A percentile compares a stretch with the other conserved stretches of the same genome.
Conservation (phyloP, 2,888 invertebrate species). For the Melanostoma mellinum region DNA sequence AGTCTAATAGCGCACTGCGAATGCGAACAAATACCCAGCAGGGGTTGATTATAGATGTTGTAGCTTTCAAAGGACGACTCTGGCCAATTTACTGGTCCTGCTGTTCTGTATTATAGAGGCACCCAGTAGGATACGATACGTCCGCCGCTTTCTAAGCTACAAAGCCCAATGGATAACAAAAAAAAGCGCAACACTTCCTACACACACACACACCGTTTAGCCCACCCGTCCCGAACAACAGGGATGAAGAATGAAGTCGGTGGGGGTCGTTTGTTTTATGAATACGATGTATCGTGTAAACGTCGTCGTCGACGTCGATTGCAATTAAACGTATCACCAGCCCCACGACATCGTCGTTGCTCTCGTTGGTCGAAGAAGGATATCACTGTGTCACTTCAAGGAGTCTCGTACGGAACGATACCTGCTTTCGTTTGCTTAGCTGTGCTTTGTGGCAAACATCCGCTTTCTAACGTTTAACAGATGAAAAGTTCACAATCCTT, state of each 20-base stretch:
- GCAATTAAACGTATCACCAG: constrained; percentile 60
- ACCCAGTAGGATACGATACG: constrained; percentile 30
- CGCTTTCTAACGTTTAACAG: constrained; percentile 33
- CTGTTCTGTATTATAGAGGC: constrained; percentile 15
- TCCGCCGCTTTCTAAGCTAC: constrained; percentile 28
- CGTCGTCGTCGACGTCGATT: constrained; percentile 41
- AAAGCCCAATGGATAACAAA: background rate
- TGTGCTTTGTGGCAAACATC: constrained; percentile 41
- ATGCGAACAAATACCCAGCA: background rate
- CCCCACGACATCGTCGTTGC: constrained; percentile 12
- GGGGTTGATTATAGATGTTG: constrained; percentile 1
- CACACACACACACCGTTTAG: no score
- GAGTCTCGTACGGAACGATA: constrained; percentile 17
- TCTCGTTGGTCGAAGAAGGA: constrained; percentile 31
- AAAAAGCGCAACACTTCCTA: constrained; percentile 65
- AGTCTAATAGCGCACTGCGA: constrained; percentile 36
- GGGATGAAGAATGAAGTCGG: constrained; percentile 22
- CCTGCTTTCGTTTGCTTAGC: constrained; percentile 38
- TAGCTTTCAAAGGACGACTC: constrained; percentile 48
- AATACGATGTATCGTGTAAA: constrained; percentile 11
- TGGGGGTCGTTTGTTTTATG: background rate
- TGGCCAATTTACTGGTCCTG: constrained; percentile 59
- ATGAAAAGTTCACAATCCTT: constrained; percentile 52
- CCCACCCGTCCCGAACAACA: constrained; percentile 11
- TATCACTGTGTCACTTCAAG: constrained; percentile 53